A percentile compares a stretch with the other conserved stretches of the same genome.
phyloP scores from a whole-genome alignment of 1,140 invertebrate species.

The Leptestheria dahalacensis region DNA sequence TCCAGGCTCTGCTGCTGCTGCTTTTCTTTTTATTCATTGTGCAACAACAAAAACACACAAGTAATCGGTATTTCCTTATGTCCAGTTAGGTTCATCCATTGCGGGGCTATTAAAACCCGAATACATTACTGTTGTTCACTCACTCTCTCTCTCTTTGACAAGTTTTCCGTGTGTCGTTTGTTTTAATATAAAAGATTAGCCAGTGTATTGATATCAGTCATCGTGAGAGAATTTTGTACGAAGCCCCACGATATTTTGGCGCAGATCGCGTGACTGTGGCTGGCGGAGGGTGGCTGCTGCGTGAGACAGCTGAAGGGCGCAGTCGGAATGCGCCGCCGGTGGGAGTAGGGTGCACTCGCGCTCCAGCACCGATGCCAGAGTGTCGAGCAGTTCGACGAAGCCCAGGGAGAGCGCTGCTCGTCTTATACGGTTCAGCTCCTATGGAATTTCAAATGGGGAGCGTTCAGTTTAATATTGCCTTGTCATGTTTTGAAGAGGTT shows the following conservation, averaged over 20 bases:
- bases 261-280: conserved; percentile 36
- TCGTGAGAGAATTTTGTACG: conserved; percentile 41
- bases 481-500: not conserved
- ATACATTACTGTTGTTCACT: too few relatives aligned
- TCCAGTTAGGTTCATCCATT: too few relatives aligned
- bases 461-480: conserved; percentile 15
- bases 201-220: conserved; percentile 10
- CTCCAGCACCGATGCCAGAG: conserved; percentile 65
- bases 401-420: conserved; percentile 77
- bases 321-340: conserved; percentile 63
- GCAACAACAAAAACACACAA: not conserved
- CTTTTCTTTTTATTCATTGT: too few relatives aligned
- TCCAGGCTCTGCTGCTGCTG: not conserved
- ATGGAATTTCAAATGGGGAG: conserved; percentile 20
- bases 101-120: too few relatives aligned
- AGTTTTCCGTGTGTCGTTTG: not conserved
- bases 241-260: conserved; percentile 45
- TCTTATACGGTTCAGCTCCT: conserved; percentile 81
- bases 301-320: conserved; percentile 75
- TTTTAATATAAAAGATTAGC: not conserved
- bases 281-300: conserved; percentile 55
- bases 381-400: conserved; percentile 61
- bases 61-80: too few relatives aligned
- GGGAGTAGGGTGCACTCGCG: conserved; percentile 71
- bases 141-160: not conserved